phyloP scores from a whole-genome alignment of 1,140 invertebrate species.

The Leptopilina boulardi region DNA sequence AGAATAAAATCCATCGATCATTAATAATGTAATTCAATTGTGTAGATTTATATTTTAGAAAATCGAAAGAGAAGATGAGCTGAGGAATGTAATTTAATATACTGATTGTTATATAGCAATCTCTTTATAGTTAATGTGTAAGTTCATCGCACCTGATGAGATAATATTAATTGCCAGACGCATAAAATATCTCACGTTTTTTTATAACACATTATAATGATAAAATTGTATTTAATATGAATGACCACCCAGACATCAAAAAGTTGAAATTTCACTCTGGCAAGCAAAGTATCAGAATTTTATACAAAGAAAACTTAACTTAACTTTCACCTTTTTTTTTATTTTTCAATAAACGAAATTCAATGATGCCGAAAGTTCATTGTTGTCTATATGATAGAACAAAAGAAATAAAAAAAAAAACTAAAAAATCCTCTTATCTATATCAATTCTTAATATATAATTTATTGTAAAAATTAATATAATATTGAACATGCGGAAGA shows the following conservation, averaged over 20 bases:
- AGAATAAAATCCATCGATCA: no score
- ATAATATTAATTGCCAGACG: neutral
- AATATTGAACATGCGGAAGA: neutral
- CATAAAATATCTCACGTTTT: neutral
- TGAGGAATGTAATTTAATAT: neutral
- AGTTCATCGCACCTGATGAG: constrained; percentile 16
- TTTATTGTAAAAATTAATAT: constrained; percentile 5
- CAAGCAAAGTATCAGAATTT: neutral
- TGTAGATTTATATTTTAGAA: no score
- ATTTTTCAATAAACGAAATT: neutral
- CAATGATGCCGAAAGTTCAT: constrained; percentile 6
- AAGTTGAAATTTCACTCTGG: neutral
- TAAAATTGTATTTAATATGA: neutral
- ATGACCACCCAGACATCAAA: neutral
- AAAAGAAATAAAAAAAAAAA: constrained; percentile 3
- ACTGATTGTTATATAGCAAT: neutral
- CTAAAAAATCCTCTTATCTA: no score
- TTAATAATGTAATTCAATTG: no score
- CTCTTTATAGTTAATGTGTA: no score
- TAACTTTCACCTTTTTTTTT: no score
- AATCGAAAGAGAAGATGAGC: neutral
- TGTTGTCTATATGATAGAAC: constrained; percentile 21
- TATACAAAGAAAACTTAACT: no score
- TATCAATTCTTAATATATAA: neutral
- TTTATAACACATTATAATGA: neutral